Evolutionary conservation across 1,140 invertebrate genomes (phyloP).

Genomic region (Oryzaephilus surinamensis): DNA sequence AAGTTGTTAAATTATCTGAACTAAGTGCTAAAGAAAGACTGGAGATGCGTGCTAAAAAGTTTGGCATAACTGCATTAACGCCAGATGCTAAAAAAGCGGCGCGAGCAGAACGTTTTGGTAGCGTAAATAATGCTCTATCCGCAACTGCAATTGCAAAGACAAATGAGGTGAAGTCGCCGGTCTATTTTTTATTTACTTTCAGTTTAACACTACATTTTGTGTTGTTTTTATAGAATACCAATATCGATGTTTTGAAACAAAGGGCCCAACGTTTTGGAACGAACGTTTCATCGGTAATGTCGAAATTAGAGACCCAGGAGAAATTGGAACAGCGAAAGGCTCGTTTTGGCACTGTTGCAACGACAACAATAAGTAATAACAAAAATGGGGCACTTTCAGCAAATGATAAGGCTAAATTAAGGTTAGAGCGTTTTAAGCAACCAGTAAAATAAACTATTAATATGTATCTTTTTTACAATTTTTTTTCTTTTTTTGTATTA

Average conservation of each 20-base stretch:
- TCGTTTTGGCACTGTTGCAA: conserved; percentile 47
- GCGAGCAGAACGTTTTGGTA: conserved; percentile 54
- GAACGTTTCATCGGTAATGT: conserved; percentile 55
- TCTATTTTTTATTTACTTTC: conserved; percentile 1
- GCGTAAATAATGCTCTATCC: conserved; percentile 25
- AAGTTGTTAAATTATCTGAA: conserved; percentile 50
- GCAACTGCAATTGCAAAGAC: conserved; percentile 19
- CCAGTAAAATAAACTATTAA: conserved; percentile 19
- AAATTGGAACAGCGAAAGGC: conserved; percentile 59
- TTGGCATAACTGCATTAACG: conserved; percentile 52
- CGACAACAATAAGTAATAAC: conserved; percentile 15
- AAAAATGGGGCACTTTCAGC: conserved; percentile 8
- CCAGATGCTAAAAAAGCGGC: conserved; percentile 51
- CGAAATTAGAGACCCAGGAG: conserved; percentile 54
- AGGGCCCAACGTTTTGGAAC: conserved; percentile 64
- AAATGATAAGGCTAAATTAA: conserved; percentile 23
- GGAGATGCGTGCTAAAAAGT: conserved; percentile 69
- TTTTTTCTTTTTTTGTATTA: conserved; percentile 9
- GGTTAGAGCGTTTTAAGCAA: conserved; percentile 29
- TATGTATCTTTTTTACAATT: conserved; percentile 11
- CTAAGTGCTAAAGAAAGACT: conserved; percentile 56
- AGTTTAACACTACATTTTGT: too few relatives aligned
- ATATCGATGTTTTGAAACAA: conserved; percentile 57
- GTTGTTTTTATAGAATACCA: conserved; percentile 20
- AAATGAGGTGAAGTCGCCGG: conserved; percentile 6